Base-by-base conservation (phyloP, 2,797 vertebrate genomes). In the Gouania willdenowi region DNA sequence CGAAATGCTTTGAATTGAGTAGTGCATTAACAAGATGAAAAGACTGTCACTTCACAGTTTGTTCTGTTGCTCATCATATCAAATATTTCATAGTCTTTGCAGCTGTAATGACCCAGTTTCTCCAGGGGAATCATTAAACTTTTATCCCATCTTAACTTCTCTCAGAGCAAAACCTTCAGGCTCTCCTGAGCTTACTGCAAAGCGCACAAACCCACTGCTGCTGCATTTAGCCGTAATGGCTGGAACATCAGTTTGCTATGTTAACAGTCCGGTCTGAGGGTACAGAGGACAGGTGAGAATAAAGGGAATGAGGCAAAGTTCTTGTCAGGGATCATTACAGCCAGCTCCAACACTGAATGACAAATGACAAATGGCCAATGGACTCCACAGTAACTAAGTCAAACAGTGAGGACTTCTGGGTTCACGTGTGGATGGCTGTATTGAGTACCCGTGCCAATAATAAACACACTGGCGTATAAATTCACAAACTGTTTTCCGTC, bases 361-460 rank as follows among this genome's bases (percentile, higher is more conserved):
- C n/a, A n/a, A n/a, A n/a, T n/a, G 66, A 79, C 41, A 68, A 71
- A 74, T 60, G 67, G 57, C 53, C 53, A 36, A 42, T 81, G 66
- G 73, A 15, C 46, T 71, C n/a, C 26, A 15, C 6, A 0, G 42
- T 3, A 17, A 69, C 56, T 41, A 52, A 74, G 54, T 63, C 50
- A 68, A 65, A 57, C 42, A 42, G 15, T 28, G 48, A 71, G 45
- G 51, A 51, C 53, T 61, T 56, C 41, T 0, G 20, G 53, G 71
- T 69, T 65, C 77, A 63, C 26, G 33, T 11, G 21, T 46, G 26
- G 28, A 44, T 45, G 33, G 23, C 48, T 69, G 59, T 77, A 77
- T 40, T 60, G 37, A 67, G 54, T 26, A 25, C 35, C 20, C 13
- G 17, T 38, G 40, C 38, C 49, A 38, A 33, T 52, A 46, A 70